A percentile compares a stretch with the other conserved stretches of the same genome.
Evolutionary conservation across 2,888 invertebrate species (phyloP).

Genomic region (Polydrusus cervinus): DNA sequence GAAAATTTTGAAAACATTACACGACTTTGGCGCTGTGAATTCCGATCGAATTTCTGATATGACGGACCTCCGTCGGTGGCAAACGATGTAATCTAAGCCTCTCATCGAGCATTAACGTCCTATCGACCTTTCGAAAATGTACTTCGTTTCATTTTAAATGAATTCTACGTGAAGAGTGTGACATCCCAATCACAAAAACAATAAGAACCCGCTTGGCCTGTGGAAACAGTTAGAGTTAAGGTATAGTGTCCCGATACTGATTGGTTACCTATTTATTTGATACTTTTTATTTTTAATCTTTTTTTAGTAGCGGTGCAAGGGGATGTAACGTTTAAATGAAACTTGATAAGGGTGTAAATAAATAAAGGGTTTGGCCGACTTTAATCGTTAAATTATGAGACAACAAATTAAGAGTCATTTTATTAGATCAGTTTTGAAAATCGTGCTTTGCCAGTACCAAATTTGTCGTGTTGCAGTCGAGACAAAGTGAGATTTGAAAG

Average conservation of each 20-base stretch:
- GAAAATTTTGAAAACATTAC: constrained; percentile 30
- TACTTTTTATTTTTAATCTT: constrained; percentile 45
- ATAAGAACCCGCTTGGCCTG: constrained; percentile 11
- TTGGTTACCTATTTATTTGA: constrained; percentile 35
- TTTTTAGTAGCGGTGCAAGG: constrained; percentile 41
- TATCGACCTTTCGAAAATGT: constrained; percentile 44
- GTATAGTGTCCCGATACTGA: constrained; percentile 2
- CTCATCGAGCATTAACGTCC: constrained; percentile 52
- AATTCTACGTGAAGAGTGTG: constrained; percentile 42
- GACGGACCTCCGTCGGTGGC: constrained; percentile 49
- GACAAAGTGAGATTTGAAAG: no score
- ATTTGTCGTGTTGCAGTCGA: no score
- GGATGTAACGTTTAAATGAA: constrained; percentile 16
- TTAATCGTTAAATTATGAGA: background rate
- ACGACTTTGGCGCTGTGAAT: constrained; percentile 29
- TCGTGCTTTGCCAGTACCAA: no score
- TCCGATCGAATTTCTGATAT: constrained; percentile 54
- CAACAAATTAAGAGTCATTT: no score
- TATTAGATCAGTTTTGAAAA: no score
- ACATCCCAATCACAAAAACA: constrained; percentile 51
- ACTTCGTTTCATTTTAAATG: constrained; percentile 43
- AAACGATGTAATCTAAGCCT: constrained; percentile 46
- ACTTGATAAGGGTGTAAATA: constrained; percentile 23
- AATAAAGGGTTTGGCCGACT: background rate
- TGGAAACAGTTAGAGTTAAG: background rate